Evolutionary conservation across 2,797 vertebrate species (phyloP), one percentile per base, ranked within the genome.

Genomic region (Glossophaga mutica): DNA sequence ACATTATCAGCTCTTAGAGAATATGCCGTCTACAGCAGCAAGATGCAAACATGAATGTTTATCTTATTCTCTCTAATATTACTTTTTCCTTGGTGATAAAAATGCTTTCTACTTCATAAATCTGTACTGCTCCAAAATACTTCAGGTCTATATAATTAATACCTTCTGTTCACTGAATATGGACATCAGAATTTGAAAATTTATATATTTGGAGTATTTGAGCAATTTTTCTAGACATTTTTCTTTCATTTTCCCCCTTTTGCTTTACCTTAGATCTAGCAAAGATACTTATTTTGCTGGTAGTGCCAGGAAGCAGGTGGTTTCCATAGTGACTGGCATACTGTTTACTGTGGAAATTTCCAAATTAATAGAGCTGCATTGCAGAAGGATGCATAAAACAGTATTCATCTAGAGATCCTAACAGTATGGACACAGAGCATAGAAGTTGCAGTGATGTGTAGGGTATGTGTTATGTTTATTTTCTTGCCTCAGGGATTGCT

Each of bases 331-430:
- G 96, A 98, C 97, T 16, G 83, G 87, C 89, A 96, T 95, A 79
- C 87, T 6, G 83, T 95, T 96, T 97, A 95, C 95, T 96, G 93
- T 98, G 97, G 97, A 98, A 97, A 98, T 97, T 98, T 98, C 97
- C 97, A 77, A 96, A 96, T 97, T 96, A 96, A 95, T 87, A 97
- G 95, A 96, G 93, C 97, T 96, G 96, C 97, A 97, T 95, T 98
- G 97, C 97, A 96, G 96, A 96, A 96, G 76, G 97, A 89, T 93
- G 89, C 93, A 96, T 95, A 97, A 90, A 94, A 92, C 95, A 94
- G 94, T 91, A 87, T 97, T 96, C 94, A 82, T 96, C 92, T 89
- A 90, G 89, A 89, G 57, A 87, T 46, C 57, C 77, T 91, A 65
- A 70, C 87, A 78, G 85, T 52, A 5, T 50, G 91, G 94, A 95